Evolutionary conservation across 2,797 vertebrate genomes (phyloP).

Genomic region (Mormyrus hasselquistii): DNA sequence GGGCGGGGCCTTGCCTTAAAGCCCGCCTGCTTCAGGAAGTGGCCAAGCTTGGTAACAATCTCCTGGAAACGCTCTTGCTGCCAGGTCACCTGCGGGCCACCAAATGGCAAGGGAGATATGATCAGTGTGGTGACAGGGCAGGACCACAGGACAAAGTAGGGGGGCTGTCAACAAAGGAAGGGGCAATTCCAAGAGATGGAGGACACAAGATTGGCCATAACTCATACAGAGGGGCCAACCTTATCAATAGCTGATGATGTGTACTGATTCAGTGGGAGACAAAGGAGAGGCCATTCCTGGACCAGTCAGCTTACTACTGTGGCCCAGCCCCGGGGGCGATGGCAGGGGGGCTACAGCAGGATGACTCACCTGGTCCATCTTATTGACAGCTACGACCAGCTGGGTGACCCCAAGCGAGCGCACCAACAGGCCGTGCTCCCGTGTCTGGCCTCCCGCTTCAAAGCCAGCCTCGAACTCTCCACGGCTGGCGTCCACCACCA

Average conservation of each 20-base stretch:
- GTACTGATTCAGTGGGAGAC: not conserved
- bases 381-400: conserved; percentile 93
- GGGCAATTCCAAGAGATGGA: not conserved
- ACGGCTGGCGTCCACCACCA: conserved; percentile 92
- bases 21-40: conserved; percentile 95
- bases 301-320: not conserved
- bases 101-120: not conserved
- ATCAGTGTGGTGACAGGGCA: not conserved
- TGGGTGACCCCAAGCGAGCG: conserved; percentile 95
- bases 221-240: not conserved
- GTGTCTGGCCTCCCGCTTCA: conserved; percentile 91
- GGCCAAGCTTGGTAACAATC: conserved; percentile 82
- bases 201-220: not conserved
- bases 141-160: not conserved
- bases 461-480: conserved; percentile 98
- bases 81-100: conserved; percentile 80
- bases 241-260: not conserved
- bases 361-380: conserved; percentile 93
- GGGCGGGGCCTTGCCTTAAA: conserved; percentile 75
- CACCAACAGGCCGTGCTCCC: conserved; percentile 90
- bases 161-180: not conserved
- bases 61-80: conserved; percentile 91
- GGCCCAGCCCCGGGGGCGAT: not conserved
- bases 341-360: not conserved
- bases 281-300: not conserved